Evolutionary conservation across 2,113 vertebrate genomes (phyloP).

Genomic region (Corapipo altera): DNA sequence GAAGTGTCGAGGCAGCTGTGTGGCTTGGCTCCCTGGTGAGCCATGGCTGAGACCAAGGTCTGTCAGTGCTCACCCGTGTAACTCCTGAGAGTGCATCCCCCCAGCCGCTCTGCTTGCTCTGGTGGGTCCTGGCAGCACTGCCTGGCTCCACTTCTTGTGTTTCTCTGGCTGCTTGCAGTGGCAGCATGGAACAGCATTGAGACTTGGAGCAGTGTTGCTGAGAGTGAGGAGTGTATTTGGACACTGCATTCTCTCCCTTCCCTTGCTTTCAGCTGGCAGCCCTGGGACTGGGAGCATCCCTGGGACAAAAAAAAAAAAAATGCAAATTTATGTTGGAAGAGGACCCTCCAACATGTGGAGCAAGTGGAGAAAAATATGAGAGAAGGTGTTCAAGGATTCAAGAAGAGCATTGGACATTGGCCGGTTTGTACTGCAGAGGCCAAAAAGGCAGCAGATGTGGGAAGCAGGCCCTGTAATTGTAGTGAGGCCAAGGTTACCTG

Average conservation of each 20-base stretch:
- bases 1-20: not conserved
- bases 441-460: not conserved
- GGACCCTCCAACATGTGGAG: not conserved
- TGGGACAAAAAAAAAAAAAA: not conserved
- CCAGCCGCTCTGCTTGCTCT: not conserved
- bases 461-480: not conserved
- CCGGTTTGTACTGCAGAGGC: not conserved
- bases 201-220: not conserved
- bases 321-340: not conserved
- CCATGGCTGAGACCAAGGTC: not conserved
- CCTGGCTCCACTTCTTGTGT: not conserved
- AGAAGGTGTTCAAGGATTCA: not conserved
- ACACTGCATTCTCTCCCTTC: not conserved
- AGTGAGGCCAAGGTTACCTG: not conserved
- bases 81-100: not conserved
- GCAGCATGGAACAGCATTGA: not conserved
- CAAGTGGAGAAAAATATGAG: not conserved
- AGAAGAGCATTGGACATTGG: not conserved
- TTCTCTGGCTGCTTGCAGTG: not conserved
- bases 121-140: not conserved
- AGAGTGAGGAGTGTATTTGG: not conserved
- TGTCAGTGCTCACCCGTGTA: fast-evolving
- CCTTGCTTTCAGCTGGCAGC: not conserved
- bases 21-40: not conserved
- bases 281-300: not conserved